phyloP scores from a whole-genome alignment of 2,113 vertebrate genomes.

The Apodemus speciosus region DNA sequence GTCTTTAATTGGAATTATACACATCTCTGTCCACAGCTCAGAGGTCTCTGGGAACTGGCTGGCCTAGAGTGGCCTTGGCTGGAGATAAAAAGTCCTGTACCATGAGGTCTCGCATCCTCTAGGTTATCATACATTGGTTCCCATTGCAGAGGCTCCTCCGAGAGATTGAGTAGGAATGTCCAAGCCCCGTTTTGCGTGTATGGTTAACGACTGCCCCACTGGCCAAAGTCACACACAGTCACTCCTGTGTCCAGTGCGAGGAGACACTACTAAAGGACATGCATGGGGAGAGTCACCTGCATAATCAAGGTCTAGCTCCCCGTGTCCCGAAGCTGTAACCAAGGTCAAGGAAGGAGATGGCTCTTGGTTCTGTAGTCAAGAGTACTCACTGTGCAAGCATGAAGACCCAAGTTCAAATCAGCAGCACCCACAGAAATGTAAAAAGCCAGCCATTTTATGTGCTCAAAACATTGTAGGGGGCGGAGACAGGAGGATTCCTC shows the following conservation, averaged over 20 bases:
- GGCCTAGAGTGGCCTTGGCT: neutral
- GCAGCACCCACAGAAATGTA: neutral
- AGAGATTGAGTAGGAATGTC: neutral
- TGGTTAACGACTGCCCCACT: neutral
- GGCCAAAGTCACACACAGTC: neutral
- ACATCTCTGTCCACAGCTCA: neutral
- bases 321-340: neutral
- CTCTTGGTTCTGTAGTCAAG: neutral
- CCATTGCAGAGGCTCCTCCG: neutral
- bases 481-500: neutral
- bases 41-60: too few species aligned
- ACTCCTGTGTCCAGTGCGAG: neutral
- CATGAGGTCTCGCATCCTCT: neutral
- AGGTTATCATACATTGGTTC: neutral
- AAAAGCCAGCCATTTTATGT: neutral
- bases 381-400: neutral
- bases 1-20: neutral
- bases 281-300: neutral
- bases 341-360: neutral
- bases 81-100: neutral
- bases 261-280: neutral
- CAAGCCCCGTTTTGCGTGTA: neutral
- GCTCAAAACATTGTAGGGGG: neutral
- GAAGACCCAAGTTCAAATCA: neutral
- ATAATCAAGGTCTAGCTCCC: neutral